Evolutionary conservation across 2,113 vertebrate genomes (phyloP).

Genomic region (Corydoras maculifer): DNA sequence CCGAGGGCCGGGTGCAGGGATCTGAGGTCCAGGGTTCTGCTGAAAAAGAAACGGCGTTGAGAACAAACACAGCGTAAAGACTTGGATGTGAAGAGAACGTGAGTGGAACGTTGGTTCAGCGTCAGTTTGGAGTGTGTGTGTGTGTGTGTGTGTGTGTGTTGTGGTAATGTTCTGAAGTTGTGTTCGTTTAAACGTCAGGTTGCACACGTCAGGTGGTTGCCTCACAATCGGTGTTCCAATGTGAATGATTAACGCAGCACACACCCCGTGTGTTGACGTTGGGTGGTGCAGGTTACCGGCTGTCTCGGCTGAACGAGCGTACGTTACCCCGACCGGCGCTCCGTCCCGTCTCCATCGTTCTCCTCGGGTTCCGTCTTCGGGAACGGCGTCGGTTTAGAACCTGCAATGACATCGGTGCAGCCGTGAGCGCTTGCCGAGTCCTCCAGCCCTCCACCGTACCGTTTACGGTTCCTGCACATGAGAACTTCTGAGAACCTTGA

Average conservation of each 20-base stretch:
- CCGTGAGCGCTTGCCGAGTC: no score
- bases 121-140: background rate
- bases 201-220: no score
- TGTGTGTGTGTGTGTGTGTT: background rate
- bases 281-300: constrained; percentile 9
- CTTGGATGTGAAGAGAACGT: background rate
- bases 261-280: constrained; percentile 26
- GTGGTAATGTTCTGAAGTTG: no score
- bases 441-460: no score
- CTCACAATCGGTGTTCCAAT: background rate
- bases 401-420: constrained; percentile 10
- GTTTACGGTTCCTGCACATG: no score
- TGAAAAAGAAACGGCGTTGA: constrained; percentile 5
- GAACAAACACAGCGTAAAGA: background rate
- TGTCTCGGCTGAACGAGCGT: constrained; percentile 1
- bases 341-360: constrained; percentile 2
- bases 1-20: constrained; percentile 33
- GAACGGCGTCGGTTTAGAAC: constrained; percentile 26
- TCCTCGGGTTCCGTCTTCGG: constrained; percentile 14
- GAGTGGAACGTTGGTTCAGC: background rate
- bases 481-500: no score
- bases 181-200: background rate
- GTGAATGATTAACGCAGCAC: constrained; percentile 19
- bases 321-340: constrained; percentile 22
- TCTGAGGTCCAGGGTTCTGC: constrained; percentile 21